phyloP scores from a whole-genome alignment of 92 coral and sea anemone species.

The Plumapathes pennacea region DNA sequence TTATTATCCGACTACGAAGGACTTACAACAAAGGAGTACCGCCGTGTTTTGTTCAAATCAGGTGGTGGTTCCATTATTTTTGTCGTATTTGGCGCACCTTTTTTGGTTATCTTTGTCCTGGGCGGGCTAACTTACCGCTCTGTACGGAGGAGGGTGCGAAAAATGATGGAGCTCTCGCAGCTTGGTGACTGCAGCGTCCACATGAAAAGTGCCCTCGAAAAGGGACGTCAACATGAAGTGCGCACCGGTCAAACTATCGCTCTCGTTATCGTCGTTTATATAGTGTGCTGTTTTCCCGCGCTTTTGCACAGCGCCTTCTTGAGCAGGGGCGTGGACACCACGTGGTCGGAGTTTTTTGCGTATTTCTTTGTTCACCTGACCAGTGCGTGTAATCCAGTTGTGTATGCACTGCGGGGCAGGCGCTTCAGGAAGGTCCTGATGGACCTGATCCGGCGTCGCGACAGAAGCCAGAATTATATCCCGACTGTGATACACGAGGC shows the following conservation, averaged over 20 bases:
- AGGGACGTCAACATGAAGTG: not conserved
- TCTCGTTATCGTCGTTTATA: constrained; percentile 3
- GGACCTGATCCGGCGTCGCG: constrained; percentile 1
- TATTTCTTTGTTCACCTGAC: constrained; percentile 3
- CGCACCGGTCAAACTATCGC: constrained; percentile 1
- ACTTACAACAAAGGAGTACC: constrained; percentile 5
- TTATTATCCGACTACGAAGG: constrained; percentile 1
- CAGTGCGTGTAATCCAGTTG: constrained; percentile 34
- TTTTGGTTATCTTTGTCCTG: not conserved
- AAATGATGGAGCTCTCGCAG: not conserved
- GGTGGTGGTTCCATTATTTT: constrained; percentile 10
- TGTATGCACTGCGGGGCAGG: constrained; percentile 18
- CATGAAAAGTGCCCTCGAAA: not conserved
- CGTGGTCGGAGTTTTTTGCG: constrained; percentile 7
- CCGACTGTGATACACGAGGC: no score
- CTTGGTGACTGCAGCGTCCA: not conserved
- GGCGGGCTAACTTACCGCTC: constrained; percentile 1
- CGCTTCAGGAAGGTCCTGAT: constrained; percentile 12
- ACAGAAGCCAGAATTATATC: no score
- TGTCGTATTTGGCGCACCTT: not conserved
- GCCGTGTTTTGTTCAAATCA: constrained; percentile 5
- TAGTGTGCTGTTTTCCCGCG: constrained; percentile 5
- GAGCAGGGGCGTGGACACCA: not conserved
- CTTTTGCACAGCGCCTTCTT: not conserved
- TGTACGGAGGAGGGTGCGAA: constrained; percentile 1